Conservation (phyloP, 2,797 vertebrate genomes). For the Takifugu ocellatus region DNA sequence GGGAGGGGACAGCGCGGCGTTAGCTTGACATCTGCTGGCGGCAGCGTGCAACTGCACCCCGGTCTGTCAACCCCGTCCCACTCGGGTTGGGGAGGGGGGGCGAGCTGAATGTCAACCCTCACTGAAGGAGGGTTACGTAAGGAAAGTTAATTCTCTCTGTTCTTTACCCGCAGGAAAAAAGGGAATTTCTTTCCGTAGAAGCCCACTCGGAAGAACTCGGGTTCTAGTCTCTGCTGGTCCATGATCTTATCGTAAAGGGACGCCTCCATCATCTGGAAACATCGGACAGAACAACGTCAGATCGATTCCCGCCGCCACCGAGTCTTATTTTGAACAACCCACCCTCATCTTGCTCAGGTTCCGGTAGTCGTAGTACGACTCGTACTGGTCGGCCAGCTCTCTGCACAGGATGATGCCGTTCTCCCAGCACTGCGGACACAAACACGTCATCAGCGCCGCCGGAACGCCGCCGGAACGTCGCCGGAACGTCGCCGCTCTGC, state of each 20-base stretch:
- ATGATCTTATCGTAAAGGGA: conserved; percentile 99
- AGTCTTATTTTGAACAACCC: conserved; percentile 44
- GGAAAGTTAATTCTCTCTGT: conserved; percentile 35
- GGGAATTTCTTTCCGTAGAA: conserved; percentile 99
- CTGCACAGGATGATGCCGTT: conserved; percentile 96
- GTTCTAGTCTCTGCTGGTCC: conserved; percentile 96
- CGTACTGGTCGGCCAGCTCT: conserved; percentile 96
- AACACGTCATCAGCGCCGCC: not conserved
- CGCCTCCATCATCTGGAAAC: conserved; percentile 92
- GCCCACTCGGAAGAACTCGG: conserved; percentile 97
- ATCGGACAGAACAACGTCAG: conserved; percentile 1
- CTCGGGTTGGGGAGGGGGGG: conserved; percentile 35
- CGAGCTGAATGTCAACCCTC: conserved; percentile 62
- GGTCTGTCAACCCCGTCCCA: conserved; percentile 8
- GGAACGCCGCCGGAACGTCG: not conserved
- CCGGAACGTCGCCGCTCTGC: not conserved
- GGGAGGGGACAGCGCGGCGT: conserved; percentile 20
- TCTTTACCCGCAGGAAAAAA: conserved; percentile 94
- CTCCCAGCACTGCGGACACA: conserved; percentile 90
- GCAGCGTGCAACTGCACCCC: conserved; percentile 16
- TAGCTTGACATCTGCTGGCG: conserved; percentile 76
- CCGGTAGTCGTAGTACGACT: conserved; percentile 98
- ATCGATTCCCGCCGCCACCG: not conserved
- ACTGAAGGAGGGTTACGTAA: conserved; percentile 51
- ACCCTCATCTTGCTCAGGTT: conserved; percentile 99